phyloP scores from a whole-genome alignment of 1,140 invertebrate species.

The Hirudo medicinalis region DNA sequence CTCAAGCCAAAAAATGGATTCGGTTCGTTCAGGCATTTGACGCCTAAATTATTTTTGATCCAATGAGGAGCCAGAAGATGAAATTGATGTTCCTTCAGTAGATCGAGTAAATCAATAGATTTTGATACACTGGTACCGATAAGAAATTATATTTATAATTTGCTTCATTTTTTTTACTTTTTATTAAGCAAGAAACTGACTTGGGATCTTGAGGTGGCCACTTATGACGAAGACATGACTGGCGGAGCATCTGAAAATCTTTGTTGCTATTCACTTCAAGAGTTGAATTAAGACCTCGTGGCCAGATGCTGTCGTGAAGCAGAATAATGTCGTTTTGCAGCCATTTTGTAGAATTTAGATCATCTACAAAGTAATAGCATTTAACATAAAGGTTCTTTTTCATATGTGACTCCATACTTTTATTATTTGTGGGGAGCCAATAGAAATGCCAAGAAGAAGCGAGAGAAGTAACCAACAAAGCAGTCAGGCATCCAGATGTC shows the following conservation, averaged over 20 bases:
- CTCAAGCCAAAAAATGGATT: too few relatives aligned
- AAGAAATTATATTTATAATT: too few relatives aligned
- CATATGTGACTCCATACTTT: neutral
- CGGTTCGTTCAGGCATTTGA: too few relatives aligned
- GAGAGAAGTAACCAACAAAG: neutral
- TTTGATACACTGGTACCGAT: too few relatives aligned
- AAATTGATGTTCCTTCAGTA: too few relatives aligned
- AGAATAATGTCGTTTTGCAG: constrained; percentile 10
- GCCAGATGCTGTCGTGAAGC: constrained; percentile 11
- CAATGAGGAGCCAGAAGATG: too few relatives aligned
- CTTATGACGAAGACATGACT: constrained; percentile 12
- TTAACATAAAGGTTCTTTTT: neutral
- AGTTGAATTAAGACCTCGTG: constrained; percentile 7
- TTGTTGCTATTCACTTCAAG: neutral
- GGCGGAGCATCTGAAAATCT: neutral
- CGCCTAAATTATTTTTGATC: too few relatives aligned
- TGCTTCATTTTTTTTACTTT: too few relatives aligned
- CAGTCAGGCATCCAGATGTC: neutral
- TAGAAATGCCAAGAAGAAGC: neutral
- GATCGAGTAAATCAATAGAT: too few relatives aligned
- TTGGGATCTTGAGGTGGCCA: constrained; percentile 8
- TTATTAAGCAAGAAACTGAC: too few relatives aligned
- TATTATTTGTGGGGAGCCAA: neutral
- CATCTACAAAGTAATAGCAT: neutral
- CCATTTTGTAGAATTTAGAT: neutral